Evolutionary conservation across 2,797 vertebrate genomes (phyloP).

Genomic region (Gouania willdenowi): DNA sequence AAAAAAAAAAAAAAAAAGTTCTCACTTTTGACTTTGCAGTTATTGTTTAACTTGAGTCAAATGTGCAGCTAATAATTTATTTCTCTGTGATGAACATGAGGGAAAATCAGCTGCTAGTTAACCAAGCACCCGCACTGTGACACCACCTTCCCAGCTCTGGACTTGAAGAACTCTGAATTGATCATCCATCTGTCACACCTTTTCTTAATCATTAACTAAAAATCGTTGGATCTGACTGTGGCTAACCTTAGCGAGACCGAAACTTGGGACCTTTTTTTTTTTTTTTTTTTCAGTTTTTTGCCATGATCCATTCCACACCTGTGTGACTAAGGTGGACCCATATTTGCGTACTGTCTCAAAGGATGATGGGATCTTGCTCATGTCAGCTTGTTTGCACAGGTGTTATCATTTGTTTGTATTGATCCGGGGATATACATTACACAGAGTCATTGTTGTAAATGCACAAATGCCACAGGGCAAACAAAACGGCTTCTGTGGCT

Average conservation of each 20-base stretch:
- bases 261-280: slow-evolving; percentile 22
- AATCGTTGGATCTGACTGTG: slow-evolving; percentile 11
- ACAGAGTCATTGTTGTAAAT: slow-evolving; percentile 12
- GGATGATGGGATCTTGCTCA: slow-evolving; percentile 9
- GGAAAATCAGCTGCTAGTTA: slow-evolving; percentile 10
- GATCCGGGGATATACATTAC: slow-evolving; percentile 14
- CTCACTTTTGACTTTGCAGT: too few species aligned
- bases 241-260: slow-evolving; percentile 30
- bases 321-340: slow-evolving; percentile 42
- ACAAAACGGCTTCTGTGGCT: not conserved
- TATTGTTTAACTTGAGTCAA: not conserved
- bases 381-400: slow-evolving; percentile 38
- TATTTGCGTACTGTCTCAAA: slow-evolving; percentile 16
- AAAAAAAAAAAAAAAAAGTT: too few species aligned
- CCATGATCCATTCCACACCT: slow-evolving; percentile 40
- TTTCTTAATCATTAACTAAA: slow-evolving; percentile 63
- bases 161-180: slow-evolving; percentile 42
- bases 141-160: slow-evolving; percentile 9
- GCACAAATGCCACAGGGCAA: slow-evolving; percentile 2
- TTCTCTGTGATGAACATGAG: not conserved
- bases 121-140: slow-evolving; percentile 15
- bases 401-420: slow-evolving; percentile 29
- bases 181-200: slow-evolving; percentile 46
- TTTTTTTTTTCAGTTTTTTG: slow-evolving; percentile 25
- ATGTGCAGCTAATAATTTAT: not conserved